Percentiles rank a stretch among this genome's conserved stretches.
Conservation (phyloP, 2,797 vertebrate species). For the Hephaestus fuliginosus region DNA sequence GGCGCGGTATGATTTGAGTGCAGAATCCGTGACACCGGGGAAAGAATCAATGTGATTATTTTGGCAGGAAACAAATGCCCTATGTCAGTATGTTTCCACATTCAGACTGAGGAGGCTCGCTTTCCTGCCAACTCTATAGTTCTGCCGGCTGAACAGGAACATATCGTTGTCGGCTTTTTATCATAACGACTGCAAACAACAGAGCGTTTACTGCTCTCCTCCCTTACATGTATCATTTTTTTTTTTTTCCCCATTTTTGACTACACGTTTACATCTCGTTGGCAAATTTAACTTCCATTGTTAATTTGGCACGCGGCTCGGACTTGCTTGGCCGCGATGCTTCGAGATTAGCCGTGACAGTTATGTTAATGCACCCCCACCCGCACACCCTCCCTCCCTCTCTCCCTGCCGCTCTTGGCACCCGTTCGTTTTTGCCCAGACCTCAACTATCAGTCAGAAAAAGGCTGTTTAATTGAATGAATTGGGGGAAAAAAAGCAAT, state of each 20-base stretch:
- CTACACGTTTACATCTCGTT: conserved; percentile 22
- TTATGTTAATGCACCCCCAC: conserved; percentile 24
- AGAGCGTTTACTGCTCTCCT: not conserved
- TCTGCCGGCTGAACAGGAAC: conserved; percentile 51
- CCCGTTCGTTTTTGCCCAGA: not conserved
- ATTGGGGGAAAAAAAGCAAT: conserved; percentile 1
- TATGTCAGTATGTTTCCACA: conserved; percentile 45
- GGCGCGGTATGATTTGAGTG: conserved; percentile 28
- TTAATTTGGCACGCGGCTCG: conserved; percentile 33
- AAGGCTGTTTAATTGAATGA: conserved; percentile 56
- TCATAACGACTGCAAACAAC: conserved; percentile 31
- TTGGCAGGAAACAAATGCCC: conserved; percentile 62
- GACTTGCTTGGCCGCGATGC: conserved; percentile 13
- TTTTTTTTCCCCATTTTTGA: not conserved
- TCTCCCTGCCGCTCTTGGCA: conserved; percentile 10
- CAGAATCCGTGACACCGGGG: conserved; percentile 37
- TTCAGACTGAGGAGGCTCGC: conserved; percentile 26
- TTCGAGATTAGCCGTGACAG: conserved; percentile 45
- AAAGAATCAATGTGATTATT: conserved; percentile 48
- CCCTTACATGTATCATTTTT: not conserved
- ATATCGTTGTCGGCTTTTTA: conserved; percentile 33
- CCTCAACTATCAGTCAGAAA: conserved; percentile 44
- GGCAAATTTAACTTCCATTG: conserved; percentile 37
- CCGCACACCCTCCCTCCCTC: not conserved
- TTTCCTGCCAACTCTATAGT: conserved; percentile 29